These are phyloP conservation scores for Drosophila atroscutellata DNA, from an alignment of 2,888 invertebrate genomes.

Conservation along the genomic window DNA sequence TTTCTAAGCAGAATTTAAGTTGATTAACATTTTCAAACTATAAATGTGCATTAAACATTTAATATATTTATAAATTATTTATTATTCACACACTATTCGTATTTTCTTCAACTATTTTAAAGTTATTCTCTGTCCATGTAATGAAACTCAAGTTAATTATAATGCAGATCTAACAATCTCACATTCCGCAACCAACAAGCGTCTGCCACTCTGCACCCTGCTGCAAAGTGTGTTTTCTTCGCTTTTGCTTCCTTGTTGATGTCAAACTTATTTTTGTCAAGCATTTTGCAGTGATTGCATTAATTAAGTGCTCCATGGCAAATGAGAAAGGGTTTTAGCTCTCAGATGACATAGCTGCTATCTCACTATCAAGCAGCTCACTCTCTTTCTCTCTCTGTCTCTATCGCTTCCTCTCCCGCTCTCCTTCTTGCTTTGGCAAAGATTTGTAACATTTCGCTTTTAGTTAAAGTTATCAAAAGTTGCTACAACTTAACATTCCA, in stretches of 20 bases:
- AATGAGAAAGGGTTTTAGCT: slow-evolving; percentile 34
- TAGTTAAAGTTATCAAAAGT: slow-evolving; percentile 58
- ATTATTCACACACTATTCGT: not conserved
- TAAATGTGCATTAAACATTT: not conserved
- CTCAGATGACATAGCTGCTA: not conserved
- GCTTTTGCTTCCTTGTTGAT: slow-evolving; percentile 27
- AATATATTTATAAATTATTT: not conserved
- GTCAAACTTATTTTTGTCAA: slow-evolving; percentile 57
- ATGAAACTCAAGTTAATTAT: slow-evolving; percentile 14
- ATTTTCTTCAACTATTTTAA: not conserved
- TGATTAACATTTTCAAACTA: not conserved
- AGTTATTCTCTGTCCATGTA: not conserved
- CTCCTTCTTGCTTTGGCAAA: slow-evolving; percentile 33
- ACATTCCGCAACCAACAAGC: slow-evolving; percentile 1
- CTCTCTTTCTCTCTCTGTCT: not conserved
- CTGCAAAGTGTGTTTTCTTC: not conserved
- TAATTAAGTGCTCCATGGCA: slow-evolving; percentile 60
- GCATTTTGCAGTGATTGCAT: slow-evolving; percentile 63
- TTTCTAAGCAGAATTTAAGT: not conserved
- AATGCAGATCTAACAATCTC: slow-evolving; percentile 12
- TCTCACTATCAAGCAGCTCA: not conserved
- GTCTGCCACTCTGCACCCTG: not conserved
- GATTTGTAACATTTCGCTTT: slow-evolving; percentile 59
- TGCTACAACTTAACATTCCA: slow-evolving; percentile 66
- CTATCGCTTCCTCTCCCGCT: no score